These are phyloP conservation scores for Achatina immaculata DNA, from an alignment of 1,140 invertebrate genomes.

Conservation along the genomic window DNA sequence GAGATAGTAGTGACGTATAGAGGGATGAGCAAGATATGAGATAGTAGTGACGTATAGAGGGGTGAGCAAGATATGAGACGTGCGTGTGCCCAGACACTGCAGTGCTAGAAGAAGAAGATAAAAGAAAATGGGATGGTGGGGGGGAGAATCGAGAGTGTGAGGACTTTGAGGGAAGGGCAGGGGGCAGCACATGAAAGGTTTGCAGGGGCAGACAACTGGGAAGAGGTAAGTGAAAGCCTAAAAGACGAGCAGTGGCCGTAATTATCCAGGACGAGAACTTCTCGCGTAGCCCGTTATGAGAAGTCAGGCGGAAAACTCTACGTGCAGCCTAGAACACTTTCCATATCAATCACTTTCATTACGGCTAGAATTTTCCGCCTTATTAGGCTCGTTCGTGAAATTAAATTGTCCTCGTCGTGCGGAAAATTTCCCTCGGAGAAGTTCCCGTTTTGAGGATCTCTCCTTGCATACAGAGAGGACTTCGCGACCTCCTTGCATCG, in stretches of 20 bases:
- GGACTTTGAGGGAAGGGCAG: too few relatives aligned
- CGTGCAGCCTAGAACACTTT: constrained; percentile 12
- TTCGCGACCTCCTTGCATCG: neutral
- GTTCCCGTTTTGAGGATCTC: neutral
- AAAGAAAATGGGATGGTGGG: neutral
- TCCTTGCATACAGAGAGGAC: neutral
- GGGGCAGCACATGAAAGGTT: too few relatives aligned
- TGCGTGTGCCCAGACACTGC: neutral
- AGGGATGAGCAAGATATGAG: too few relatives aligned
- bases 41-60: too few relatives aligned
- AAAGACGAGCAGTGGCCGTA: constrained; percentile 15
- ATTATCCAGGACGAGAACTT: constrained; percentile 6
- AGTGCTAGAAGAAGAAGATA: neutral
- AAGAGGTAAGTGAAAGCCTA: constrained; percentile 8
- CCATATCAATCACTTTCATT: constrained; percentile 29
- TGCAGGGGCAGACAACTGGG: neutral
- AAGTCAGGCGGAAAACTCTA: constrained; percentile 8
- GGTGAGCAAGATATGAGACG: neutral
- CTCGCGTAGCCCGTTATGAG: neutral
- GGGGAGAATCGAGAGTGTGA: neutral
- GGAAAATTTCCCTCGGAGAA: neutral
- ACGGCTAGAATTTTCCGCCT: constrained; percentile 17
- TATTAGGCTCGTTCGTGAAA: constrained; percentile 20
- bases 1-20: neutral
- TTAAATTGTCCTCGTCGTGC: constrained; percentile 23